Evolutionary conservation across 2,113 vertebrate species (phyloP).

Genomic region (Rutilus rutilus): DNA sequence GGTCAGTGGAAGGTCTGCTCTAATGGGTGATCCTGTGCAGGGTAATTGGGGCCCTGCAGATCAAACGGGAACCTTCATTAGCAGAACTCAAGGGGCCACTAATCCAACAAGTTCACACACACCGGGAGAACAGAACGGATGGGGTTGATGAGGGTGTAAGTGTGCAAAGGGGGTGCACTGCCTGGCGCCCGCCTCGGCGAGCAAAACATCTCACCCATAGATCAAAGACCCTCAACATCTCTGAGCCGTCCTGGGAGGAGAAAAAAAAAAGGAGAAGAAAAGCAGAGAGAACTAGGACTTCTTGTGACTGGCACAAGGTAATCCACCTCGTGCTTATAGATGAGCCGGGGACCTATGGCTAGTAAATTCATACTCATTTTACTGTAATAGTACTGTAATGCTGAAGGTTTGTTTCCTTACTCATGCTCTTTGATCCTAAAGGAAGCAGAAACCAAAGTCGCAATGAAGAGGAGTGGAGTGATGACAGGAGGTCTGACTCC

Average conservation of each 20-base stretch:
- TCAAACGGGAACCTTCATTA: slow-evolving; percentile 78
- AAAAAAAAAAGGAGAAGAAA: not conserved
- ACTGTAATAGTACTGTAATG: not conserved
- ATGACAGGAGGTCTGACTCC: slow-evolving; percentile 3
- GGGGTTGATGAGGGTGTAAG: slow-evolving; percentile 53
- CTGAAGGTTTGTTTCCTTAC: not conserved
- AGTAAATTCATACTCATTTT: not conserved
- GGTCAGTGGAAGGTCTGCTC: slow-evolving; percentile 56
- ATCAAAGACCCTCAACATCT: slow-evolving; percentile 72
- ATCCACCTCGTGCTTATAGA: slow-evolving; percentile 40
- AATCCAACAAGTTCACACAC: slow-evolving; percentile 75
- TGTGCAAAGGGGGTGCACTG: slow-evolving; percentile 50
- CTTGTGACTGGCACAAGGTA: slow-evolving; percentile 45
- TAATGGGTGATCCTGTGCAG: slow-evolving; percentile 58
- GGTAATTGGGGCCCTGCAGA: slow-evolving; percentile 78
- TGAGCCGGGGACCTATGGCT: not conserved
- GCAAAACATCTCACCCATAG: slow-evolving; percentile 76
- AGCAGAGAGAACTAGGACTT: slow-evolving; percentile 1
- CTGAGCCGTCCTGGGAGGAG: slow-evolving; percentile 51
- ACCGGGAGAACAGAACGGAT: slow-evolving; percentile 59
- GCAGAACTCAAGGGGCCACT: slow-evolving; percentile 74
- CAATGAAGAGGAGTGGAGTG: not conserved
- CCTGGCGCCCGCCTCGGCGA: slow-evolving; percentile 62
- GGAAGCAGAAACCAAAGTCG: not conserved
- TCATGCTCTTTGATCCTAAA: not conserved